A percentile compares a stretch with the other conserved stretches of the same genome.
Evolutionary conservation across 2,797 vertebrate species (phyloP).

Genomic region (Brotula barbata): DNA sequence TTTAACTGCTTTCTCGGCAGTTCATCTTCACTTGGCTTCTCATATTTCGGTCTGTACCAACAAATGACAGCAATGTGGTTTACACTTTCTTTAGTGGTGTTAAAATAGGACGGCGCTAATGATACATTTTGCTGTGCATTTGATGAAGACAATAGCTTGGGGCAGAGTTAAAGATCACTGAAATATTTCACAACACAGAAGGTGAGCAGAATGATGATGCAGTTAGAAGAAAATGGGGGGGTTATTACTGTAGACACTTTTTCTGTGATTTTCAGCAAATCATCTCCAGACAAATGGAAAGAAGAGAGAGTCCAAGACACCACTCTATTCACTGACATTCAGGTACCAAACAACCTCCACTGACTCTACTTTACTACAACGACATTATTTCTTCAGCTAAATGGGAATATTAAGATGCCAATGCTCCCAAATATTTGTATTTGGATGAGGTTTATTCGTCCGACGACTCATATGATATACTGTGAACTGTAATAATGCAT

Average conservation of each 20-base stretch:
- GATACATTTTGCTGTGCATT: neutral
- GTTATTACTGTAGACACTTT: constrained; percentile 7
- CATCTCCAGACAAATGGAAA: constrained; percentile 10
- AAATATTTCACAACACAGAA: neutral
- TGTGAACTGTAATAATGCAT: constrained; percentile 40
- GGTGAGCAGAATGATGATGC: constrained; percentile 15
- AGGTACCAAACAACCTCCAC: constrained; percentile 19
- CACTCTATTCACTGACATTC: neutral
- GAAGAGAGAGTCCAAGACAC: neutral
- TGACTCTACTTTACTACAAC: constrained; percentile 14
- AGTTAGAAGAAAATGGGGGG: constrained; percentile 15
- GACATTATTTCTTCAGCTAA: constrained; percentile 15
- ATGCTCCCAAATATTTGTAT: constrained; percentile 11
- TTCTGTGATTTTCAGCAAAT: constrained; percentile 12
- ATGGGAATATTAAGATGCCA: constrained; percentile 18
- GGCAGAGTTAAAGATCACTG: neutral
- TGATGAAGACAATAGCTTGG: neutral
- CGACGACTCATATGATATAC: neutral
- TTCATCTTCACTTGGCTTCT: too few species aligned
- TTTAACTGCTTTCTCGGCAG: neutral
- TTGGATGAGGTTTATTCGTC: constrained; percentile 3
- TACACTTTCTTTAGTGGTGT: neutral
- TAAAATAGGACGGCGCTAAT: neutral
- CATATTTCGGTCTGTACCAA: neutral
- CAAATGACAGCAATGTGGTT: neutral